Evolutionary conservation across 2,113 vertebrate species (phyloP).

Genomic region (Tylochromis polylepis): DNA sequence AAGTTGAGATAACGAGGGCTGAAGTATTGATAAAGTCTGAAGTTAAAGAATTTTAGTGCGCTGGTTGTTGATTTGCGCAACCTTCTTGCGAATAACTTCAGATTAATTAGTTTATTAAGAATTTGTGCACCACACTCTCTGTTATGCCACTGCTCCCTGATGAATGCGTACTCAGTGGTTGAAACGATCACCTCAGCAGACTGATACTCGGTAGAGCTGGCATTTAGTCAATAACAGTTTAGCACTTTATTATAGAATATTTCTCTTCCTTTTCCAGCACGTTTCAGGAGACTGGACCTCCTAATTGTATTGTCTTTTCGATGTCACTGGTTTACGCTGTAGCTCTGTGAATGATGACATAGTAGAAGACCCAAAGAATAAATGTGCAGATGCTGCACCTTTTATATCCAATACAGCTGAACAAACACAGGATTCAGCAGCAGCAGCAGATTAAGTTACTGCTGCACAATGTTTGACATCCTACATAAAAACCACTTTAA

Average conservation of each 20-base stretch:
- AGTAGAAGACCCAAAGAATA: neutral
- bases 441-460: neutral
- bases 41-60: neutral
- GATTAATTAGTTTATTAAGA: neutral
- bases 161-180: neutral
- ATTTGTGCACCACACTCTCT: neutral
- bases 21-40: neutral
- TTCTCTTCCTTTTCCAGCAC: neutral
- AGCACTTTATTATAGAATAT: neutral
- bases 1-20: neutral
- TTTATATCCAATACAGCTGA: neutral
- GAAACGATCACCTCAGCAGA: neutral
- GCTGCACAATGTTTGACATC: neutral
- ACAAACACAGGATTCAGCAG: neutral
- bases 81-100: neutral
- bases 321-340: neutral
- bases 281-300: neutral
- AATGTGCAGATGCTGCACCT: neutral
- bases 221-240: neutral
- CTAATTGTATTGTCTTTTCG: neutral
- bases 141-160: neutral
- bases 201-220: neutral
- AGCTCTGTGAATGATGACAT: neutral
- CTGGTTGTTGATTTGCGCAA: neutral
- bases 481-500: neutral